These are phyloP conservation scores for Ophraella communa DNA, from an alignment of 2,888 invertebrate species.

Conservation along the genomic window DNA sequence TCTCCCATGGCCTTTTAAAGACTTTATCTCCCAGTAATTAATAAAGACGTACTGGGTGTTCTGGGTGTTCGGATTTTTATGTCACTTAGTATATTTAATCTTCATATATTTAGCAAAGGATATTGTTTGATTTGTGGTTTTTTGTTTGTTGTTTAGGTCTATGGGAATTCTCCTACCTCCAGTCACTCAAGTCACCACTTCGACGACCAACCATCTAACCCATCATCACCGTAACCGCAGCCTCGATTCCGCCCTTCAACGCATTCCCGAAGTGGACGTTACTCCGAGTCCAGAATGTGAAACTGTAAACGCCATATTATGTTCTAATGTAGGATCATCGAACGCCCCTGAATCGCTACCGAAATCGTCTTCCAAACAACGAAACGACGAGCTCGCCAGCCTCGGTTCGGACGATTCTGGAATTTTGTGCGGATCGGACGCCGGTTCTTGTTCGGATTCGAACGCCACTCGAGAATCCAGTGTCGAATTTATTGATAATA, in stretches of 20 bases:
- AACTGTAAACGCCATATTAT: constrained; percentile 58
- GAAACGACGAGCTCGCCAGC: constrained; percentile 66
- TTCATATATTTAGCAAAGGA: too few relatives aligned
- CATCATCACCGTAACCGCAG: constrained; percentile 89
- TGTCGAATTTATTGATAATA: constrained; percentile 61
- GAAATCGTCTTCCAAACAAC: constrained; percentile 58
- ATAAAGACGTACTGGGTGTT: too few relatives aligned
- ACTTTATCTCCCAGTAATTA: too few relatives aligned
- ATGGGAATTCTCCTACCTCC: constrained; percentile 71
- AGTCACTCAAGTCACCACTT: constrained; percentile 64
- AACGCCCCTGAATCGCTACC: constrained; percentile 25
- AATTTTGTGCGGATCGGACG: constrained; percentile 70
- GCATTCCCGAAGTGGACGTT: constrained; percentile 85
- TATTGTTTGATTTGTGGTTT: too few relatives aligned
- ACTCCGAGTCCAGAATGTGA: constrained; percentile 71
- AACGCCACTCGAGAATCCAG: constrained; percentile 62
- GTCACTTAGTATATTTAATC: too few relatives aligned
- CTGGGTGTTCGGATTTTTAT: too few relatives aligned
- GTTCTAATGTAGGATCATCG: constrained; percentile 37
- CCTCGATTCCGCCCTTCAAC: constrained; percentile 86
- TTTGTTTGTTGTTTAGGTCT: constrained; percentile 61
- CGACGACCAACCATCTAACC: constrained; percentile 52
- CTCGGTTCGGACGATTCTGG: constrained; percentile 83
- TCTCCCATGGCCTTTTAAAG: too few relatives aligned
- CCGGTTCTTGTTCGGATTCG: constrained; percentile 60